Evolutionary conservation across 2,113 vertebrate genomes (phyloP), one percentile per base, ranked within the genome.

Genomic region (Octodon degus): DNA sequence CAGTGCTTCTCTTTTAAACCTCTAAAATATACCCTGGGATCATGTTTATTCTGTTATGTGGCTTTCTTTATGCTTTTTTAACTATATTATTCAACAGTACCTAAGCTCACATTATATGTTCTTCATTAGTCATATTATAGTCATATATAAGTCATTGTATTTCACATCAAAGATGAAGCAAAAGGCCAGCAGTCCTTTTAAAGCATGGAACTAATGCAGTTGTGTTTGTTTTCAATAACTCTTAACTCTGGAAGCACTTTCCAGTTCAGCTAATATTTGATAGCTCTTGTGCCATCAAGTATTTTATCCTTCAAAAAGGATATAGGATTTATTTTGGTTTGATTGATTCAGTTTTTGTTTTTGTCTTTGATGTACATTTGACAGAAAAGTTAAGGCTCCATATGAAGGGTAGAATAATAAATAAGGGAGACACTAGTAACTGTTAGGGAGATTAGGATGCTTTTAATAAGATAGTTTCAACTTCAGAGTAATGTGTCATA

Each of bases 1-100:
- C 6, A 55, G 16, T 55, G 83, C 90, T 94, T 94, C 70, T 93
- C 43, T 62, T 93, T 83, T 60, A 86, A 87, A 74, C 43, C 37
- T 20, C 40, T 92, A 32, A 89, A 68, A 68, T 90, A 67, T 19
- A 55, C 16, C n/a, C 43, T 82, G 1, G 60, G 17, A 13, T 86
- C 37, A 43, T 94, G 94, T 93, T 62, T 84, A 50, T 32, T 88
- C n/a, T 93, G 16, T 25, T 91, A 3, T 3, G 13, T 91, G 55
- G 25, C n/a, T 96, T 80, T 83, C 11, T 50, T 53, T 60, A 16
- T 47, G 12, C 20, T n/a, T 68, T 91, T 58, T 68, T 37, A 58
- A 50, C 50, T 50, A 50, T 19, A 58, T 89, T 62, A 43, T 24
- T 96, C n/a, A 90, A 55, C 10, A 80, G 43, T 83, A 85, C 27